A percentile compares a stretch with the other conserved stretches of the same genome.
Evolutionary conservation across 2,113 vertebrate genomes (phyloP).

Genomic region (Cathartes aura): DNA sequence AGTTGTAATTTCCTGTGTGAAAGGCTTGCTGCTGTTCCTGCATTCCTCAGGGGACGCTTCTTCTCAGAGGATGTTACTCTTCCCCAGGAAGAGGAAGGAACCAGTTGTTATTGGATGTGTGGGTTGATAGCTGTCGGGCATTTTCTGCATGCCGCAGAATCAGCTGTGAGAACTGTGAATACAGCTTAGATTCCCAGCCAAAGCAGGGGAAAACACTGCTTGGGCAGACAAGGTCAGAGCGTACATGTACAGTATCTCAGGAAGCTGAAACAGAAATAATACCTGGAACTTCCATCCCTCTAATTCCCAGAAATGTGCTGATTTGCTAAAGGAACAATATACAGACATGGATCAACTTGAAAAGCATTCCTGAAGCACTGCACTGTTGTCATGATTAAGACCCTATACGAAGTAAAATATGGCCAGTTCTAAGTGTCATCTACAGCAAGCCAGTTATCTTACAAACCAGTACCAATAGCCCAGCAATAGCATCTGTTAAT

Average conservation of each 20-base stretch:
- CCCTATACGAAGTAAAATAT: background rate
- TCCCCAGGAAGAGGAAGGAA: slow-evolving; percentile 86
- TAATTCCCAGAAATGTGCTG: slow-evolving; percentile 49
- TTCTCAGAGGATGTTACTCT: slow-evolving; percentile 80
- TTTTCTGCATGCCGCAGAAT: slow-evolving; percentile 76
- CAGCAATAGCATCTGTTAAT: background rate
- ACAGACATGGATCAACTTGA: background rate
- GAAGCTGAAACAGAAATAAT: slow-evolving; percentile 68
- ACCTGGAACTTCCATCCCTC: slow-evolving; percentile 51
- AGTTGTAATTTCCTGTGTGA: slow-evolving; percentile 81
- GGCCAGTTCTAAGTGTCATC: background rate
- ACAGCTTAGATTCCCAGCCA: slow-evolving; percentile 62
- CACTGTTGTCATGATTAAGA: background rate
- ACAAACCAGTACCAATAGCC: background rate
- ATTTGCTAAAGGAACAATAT: slow-evolving; percentile 50
- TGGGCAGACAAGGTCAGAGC: slow-evolving; percentile 44
- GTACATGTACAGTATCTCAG: slow-evolving; percentile 38
- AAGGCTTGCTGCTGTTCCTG: slow-evolving; percentile 70
- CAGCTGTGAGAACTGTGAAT: slow-evolving; percentile 76
- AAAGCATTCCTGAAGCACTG: slow-evolving; percentile 7
- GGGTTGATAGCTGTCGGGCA: slow-evolving; percentile 75
- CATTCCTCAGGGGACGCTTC: slow-evolving; percentile 79
- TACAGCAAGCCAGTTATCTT: background rate
- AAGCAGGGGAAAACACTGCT: background rate
- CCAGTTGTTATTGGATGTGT: slow-evolving; percentile 78